Conservation (phyloP, 2,888 invertebrate genomes). For the Ophion costatus region DNA sequence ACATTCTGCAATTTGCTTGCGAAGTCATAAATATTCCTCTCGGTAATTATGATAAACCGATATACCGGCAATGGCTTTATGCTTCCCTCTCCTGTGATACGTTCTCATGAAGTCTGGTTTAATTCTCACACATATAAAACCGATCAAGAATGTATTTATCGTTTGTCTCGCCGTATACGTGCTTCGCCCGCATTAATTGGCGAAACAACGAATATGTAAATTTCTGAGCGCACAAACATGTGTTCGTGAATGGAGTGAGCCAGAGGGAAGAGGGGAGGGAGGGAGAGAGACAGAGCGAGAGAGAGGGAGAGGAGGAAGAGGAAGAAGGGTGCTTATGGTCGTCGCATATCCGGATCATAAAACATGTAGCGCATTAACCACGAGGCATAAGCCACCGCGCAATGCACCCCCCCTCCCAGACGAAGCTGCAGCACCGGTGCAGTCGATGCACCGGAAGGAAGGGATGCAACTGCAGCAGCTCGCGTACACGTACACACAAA, state of each 20-base stretch:
- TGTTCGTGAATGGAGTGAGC: neutral
- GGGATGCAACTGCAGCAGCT: conserved; percentile 37
- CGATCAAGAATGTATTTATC: conserved; percentile 32
- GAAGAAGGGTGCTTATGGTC: conserved; percentile 50
- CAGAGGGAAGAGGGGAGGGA: conserved; percentile 4
- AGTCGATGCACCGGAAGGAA: conserved; percentile 35
- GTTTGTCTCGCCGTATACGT: conserved; percentile 38
- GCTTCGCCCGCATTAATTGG: conserved; percentile 48
- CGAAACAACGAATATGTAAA: conserved; percentile 62
- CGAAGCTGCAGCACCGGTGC: conserved; percentile 46
- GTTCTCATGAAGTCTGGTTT: conserved; percentile 39
- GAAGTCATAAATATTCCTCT: conserved; percentile 30
- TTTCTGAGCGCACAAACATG: conserved; percentile 25
- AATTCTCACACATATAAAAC: conserved; percentile 29
- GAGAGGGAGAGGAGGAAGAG: conserved; percentile 4
- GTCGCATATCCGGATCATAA: conserved; percentile 67
- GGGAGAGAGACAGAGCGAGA: neutral
- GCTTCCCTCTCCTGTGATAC: conserved; percentile 23
- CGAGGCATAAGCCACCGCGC: conserved; percentile 65
- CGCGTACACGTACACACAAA: neutral
- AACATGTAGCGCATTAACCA: conserved; percentile 69
- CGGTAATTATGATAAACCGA: conserved; percentile 14
- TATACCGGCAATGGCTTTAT: conserved; percentile 21
- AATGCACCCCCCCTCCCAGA: conserved; percentile 51
- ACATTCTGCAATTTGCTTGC: neutral